Conservation (phyloP, 2,888 invertebrate genomes). For the Metopia argyrocephala region DNA sequence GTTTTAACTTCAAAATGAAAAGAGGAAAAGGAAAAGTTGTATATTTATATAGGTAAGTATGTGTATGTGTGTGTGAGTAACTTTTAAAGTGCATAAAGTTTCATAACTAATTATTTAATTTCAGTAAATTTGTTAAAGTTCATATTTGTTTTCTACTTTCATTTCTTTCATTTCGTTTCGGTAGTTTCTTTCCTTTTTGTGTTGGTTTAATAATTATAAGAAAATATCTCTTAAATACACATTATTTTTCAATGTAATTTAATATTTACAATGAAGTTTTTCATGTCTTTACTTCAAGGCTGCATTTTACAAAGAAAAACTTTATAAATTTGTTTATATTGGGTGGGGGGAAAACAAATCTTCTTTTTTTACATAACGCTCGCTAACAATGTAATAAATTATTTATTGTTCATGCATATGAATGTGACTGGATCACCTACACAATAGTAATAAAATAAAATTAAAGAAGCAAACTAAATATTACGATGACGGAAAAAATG, state of each 20-base stretch:
- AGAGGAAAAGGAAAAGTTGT: too few species aligned
- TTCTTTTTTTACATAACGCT: not conserved
- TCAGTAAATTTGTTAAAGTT: slow-evolving; percentile 17
- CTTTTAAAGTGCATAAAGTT: too few species aligned
- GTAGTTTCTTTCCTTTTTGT: not conserved
- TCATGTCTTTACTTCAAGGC: slow-evolving; percentile 15
- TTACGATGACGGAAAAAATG: not conserved
- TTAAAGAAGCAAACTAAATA: not conserved
- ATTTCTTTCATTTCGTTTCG: not conserved
- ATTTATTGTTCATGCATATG: too few species aligned
- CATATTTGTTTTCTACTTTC: not conserved
- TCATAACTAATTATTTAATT: slow-evolving; percentile 19
- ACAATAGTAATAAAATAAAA: not conserved
- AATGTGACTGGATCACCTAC: too few species aligned
- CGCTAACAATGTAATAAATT: too few species aligned
- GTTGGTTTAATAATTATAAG: slow-evolving; percentile 10
- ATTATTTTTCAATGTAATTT: slow-evolving; percentile 39
- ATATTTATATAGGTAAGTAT: too few species aligned
- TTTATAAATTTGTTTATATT: slow-evolving; percentile 4
- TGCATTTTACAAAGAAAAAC: slow-evolving; percentile 1
- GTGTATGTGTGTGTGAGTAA: too few species aligned
- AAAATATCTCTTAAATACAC: slow-evolving; percentile 18
- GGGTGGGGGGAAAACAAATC: not conserved
- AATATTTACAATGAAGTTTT: slow-evolving; percentile 46
- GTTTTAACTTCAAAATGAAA: too few species aligned